These are phyloP conservation scores for Aptenodytes patagonicus DNA, from an alignment of 2,113 vertebrate genomes.

Conservation along the genomic window DNA sequence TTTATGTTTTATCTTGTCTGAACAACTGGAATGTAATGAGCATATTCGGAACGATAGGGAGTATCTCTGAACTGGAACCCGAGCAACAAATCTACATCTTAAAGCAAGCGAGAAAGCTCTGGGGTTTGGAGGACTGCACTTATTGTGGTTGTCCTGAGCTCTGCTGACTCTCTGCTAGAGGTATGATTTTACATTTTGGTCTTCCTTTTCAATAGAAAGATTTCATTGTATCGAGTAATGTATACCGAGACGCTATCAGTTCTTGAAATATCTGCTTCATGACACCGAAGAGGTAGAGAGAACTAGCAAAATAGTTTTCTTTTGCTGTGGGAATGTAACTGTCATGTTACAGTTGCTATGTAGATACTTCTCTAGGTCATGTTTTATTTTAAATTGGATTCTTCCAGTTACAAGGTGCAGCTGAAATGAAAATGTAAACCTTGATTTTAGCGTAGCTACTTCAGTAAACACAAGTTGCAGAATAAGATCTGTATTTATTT, in stretches of 20 bases:
- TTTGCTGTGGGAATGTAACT: background rate
- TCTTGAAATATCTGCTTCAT: background rate
- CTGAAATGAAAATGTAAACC: slow-evolving; percentile 16
- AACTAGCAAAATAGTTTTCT: background rate
- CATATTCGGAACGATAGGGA: accelerated
- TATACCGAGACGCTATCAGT: background rate
- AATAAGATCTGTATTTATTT: slow-evolving; percentile 27
- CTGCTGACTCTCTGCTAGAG: background rate
- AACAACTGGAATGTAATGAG: background rate
- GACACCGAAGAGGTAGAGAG: background rate
- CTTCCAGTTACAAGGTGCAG: slow-evolving; percentile 7
- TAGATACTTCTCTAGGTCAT: background rate
- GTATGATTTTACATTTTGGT: background rate
- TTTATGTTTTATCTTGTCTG: background rate
- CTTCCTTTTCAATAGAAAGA: background rate
- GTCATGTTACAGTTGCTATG: background rate
- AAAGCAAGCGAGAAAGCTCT: background rate
- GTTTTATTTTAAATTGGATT: slow-evolving; percentile 11
- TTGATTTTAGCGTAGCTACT: background rate
- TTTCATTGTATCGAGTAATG: background rate
- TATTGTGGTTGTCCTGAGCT: background rate
- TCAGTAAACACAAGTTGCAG: background rate
- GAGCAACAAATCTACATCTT: background rate
- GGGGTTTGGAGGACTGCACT: background rate
- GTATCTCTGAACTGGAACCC: background rate